Evolutionary conservation across 2,888 invertebrate genomes (phyloP), one percentile per base, ranked within the genome.

Genomic region (Cataglyphis rosenhaueri): DNA sequence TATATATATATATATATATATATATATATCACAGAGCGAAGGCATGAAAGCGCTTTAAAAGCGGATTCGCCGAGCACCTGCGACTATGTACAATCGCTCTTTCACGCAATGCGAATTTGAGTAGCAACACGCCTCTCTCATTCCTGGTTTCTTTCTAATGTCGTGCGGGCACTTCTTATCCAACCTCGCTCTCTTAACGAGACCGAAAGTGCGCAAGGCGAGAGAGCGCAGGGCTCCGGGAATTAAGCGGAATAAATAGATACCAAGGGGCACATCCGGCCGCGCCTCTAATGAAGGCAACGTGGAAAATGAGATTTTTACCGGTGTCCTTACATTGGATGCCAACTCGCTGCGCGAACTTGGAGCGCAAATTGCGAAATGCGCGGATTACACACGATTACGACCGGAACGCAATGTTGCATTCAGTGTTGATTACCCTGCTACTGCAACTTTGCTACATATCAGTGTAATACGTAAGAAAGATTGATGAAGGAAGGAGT

Each of bases 101-200:
- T 65, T 61, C 59, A 25, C 52, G 38, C 41, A 15, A 52, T 48
- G 82, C 57, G 41, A 82, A 82, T 84, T 83, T 74, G 66, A 83
- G 81, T 59, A 59, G 59, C 38, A 52, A 25, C 55, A 21, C 59
- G 35, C 64, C 44, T 32, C 44, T 32, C 61, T 35, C 52, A 71
- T 81, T 73, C 29, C 59, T 25, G 41, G 35, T 52, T n/a, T 44
- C 48, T 66, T 29, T 81, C 52, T 48, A 29, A 73, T 73, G 57
- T 64, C 74, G 62, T 52, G 38, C 73, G 38, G 38, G 35, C 57
- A 21, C 25, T 81, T 79, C 78, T 82, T 65, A 55, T 79, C 62
- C 57, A 15, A 18, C 32, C 32, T 48, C n/a, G 29, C 3, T 59
- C 8, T 38, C 44, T 81, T 64, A 75, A 81, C 64, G 78, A 81